Conservation (phyloP, 64 coral and sea anemone species). For the Anthopleura sola region DNA sequence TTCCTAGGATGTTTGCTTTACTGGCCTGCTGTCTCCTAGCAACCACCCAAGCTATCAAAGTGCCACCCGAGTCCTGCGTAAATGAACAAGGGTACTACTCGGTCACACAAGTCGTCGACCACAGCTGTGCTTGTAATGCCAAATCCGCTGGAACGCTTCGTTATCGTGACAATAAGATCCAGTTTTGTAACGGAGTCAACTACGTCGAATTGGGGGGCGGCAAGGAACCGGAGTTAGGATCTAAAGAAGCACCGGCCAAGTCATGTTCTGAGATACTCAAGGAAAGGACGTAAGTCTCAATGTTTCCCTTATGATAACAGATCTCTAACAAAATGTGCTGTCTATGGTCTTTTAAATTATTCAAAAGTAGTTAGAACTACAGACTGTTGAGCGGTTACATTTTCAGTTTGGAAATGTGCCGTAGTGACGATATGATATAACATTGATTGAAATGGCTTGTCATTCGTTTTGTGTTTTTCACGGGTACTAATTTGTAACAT, state of each 20-base stretch:
- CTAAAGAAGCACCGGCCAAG: not conserved
- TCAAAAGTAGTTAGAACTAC: too few species aligned
- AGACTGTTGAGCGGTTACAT: too few species aligned
- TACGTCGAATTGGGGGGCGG: not conserved
- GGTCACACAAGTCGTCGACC: not conserved
- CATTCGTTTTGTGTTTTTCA: too few species aligned
- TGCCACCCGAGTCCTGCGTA: not conserved
- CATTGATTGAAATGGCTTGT: too few species aligned
- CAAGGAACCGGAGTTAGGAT: not conserved
- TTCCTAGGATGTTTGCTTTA: not conserved
- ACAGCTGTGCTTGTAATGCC: constrained; percentile 2
- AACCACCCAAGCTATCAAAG: not conserved
- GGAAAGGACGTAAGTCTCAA: not conserved
- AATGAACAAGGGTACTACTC: not conserved
- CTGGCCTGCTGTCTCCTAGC: not conserved
- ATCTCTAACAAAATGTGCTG: too few species aligned
- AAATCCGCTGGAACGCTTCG: constrained; percentile 11
- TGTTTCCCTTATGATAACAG: too few species aligned
- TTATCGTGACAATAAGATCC: constrained; percentile 1
- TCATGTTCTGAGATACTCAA: not conserved
- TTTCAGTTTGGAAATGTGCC: too few species aligned
- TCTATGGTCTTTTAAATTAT: too few species aligned
- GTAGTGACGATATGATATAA: too few species aligned
- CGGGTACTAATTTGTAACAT: too few species aligned
- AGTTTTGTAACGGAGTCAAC: not conserved